Conservation (phyloP, 2,113 vertebrate genomes). For the Procavia capensis region DNA sequence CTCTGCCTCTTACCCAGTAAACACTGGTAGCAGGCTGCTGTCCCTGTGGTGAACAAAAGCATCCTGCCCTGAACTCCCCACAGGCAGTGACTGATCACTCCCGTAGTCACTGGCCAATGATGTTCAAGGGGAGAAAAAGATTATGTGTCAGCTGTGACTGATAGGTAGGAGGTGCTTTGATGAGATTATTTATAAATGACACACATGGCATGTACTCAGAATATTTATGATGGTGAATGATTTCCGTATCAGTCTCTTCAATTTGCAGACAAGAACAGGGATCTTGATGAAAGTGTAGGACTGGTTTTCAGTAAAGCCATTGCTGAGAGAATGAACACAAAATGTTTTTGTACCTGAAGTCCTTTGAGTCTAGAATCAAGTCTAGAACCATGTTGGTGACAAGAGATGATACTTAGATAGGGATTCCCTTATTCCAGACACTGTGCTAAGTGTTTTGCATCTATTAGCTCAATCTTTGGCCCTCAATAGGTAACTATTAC, state of each 20-base stretch:
- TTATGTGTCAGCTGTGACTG: neutral
- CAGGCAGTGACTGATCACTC: neutral
- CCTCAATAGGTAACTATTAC: neutral
- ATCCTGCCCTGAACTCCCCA: neutral
- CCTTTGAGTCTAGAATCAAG: no score
- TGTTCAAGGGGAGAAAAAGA: neutral
- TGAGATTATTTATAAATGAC: neutral
- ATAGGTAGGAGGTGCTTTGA: neutral
- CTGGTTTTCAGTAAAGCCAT: conserved; percentile 12
- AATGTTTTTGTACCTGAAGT: no score
- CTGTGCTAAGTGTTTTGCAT: neutral
- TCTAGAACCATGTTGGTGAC: neutral
- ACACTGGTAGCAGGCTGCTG: neutral
- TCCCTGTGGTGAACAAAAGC: neutral
- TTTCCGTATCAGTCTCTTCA: neutral
- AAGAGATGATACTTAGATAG: neutral
- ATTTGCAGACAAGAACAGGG: neutral
- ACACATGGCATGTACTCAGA: neutral
- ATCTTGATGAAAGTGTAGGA: neutral
- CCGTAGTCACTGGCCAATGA: neutral
- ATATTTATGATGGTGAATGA: neutral
- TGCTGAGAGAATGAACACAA: no score
- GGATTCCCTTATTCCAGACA: neutral
- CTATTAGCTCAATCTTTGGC: neutral
- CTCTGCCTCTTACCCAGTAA: neutral